Conservation (phyloP, 1,140 invertebrate genomes). For the Octopus sinensis region DNA sequence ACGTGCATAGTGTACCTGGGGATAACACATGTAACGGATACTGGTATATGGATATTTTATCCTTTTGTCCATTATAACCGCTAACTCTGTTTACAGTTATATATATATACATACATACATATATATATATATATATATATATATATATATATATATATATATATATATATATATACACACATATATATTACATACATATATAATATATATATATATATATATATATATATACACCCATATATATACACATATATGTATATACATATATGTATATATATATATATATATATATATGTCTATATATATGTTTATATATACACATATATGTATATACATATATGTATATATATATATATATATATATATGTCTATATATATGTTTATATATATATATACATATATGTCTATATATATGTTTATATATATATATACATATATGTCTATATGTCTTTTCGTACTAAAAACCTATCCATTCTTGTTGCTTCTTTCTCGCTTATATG, state of each 20-base stretch:
- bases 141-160: too few species aligned
- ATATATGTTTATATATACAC: background rate
- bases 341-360: constrained; percentile 2
- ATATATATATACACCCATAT: background rate
- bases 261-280: background rate
- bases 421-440: background rate
- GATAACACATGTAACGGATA: too few species aligned
- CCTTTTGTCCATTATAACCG: too few species aligned
- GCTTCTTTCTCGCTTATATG: too few species aligned
- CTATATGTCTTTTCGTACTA: background rate
- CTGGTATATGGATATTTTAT: too few species aligned
- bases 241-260: background rate
- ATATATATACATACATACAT: too few species aligned
- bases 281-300: background rate
- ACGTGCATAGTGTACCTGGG: too few species aligned
- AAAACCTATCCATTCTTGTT: too few species aligned
- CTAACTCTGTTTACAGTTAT: too few species aligned
- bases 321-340: background rate
- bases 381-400: background rate
- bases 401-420: background rate
- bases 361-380: background rate
- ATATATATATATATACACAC: too few species aligned
- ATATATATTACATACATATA: too few species aligned
- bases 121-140: too few species aligned
- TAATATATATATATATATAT: constrained; percentile 5